phyloP scores from a whole-genome alignment of 1,140 invertebrate species.

The Calliphora vicina region DNA sequence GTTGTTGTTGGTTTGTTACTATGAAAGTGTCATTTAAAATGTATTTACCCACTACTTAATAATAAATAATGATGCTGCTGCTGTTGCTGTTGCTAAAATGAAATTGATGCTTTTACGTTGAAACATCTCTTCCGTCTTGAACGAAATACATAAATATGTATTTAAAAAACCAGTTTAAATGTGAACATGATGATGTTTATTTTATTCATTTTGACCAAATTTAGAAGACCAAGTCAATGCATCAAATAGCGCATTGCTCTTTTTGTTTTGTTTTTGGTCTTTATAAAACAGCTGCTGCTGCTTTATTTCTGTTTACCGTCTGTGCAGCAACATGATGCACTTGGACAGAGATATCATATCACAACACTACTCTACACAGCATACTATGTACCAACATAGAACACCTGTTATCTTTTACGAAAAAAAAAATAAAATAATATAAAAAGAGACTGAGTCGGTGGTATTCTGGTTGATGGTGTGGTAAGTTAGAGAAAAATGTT shows the following conservation, averaged over 20 bases:
- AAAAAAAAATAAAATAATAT: no score
- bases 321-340: no score
- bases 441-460: not conserved
- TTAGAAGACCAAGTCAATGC: not conserved
- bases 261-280: slow-evolving; percentile 2
- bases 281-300: not conserved
- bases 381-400: no score
- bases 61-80: not conserved
- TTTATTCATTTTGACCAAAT: slow-evolving; percentile 7
- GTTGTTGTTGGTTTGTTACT: not conserved
- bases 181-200: not conserved
- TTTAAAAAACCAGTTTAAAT: not conserved
- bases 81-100: no score
- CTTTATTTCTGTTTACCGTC: not conserved
- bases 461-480: not conserved
- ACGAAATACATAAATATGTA: no score
- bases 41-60: not conserved
- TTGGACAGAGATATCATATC: not conserved
- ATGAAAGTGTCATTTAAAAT: not conserved
- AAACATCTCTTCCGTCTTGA: not conserved
- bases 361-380: not conserved
- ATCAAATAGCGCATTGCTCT: not conserved
- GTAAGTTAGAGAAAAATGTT: not conserved
- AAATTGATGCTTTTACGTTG: not conserved
- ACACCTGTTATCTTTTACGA: not conserved